Evolutionary conservation across 2,888 invertebrate genomes (phyloP).

Genomic region (Eucera pruinosa): DNA sequence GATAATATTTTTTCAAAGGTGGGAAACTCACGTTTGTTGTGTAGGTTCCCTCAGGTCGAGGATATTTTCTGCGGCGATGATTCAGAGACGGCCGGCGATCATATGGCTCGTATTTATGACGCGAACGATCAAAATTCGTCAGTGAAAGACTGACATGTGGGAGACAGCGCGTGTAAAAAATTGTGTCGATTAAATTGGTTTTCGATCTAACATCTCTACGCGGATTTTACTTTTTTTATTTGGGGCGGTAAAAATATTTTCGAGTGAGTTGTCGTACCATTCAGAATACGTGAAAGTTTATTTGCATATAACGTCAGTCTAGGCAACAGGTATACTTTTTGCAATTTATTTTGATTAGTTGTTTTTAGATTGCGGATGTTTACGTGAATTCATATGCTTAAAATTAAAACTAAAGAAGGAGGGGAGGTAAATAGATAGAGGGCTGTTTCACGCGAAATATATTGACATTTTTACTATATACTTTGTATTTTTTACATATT

Average conservation of each 20-base stretch:
- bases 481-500: too few species aligned
- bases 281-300: neutral
- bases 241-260: neutral
- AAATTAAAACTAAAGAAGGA: too few species aligned
- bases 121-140: constrained; percentile 32
- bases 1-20: constrained; percentile 4
- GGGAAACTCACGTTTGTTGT: neutral
- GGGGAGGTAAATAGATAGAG: too few species aligned
- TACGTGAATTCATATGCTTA: too few species aligned
- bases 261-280: neutral
- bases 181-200: neutral
- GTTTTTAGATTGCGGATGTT: too few species aligned
- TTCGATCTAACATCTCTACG: too few species aligned
- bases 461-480: too few species aligned
- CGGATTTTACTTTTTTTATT: neutral
- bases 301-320: too few species aligned
- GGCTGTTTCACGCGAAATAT: too few species aligned
- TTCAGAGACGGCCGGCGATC: constrained; percentile 47
- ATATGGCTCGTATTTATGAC: constrained; percentile 49
- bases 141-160: constrained; percentile 23
- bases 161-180: constrained; percentile 24
- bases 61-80: constrained; percentile 61
- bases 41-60: constrained; percentile 27
- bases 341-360: too few species aligned
- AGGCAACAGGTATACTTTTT: too few species aligned